phyloP scores from a whole-genome alignment of 2,113 vertebrate species.

The Columba janthina region DNA sequence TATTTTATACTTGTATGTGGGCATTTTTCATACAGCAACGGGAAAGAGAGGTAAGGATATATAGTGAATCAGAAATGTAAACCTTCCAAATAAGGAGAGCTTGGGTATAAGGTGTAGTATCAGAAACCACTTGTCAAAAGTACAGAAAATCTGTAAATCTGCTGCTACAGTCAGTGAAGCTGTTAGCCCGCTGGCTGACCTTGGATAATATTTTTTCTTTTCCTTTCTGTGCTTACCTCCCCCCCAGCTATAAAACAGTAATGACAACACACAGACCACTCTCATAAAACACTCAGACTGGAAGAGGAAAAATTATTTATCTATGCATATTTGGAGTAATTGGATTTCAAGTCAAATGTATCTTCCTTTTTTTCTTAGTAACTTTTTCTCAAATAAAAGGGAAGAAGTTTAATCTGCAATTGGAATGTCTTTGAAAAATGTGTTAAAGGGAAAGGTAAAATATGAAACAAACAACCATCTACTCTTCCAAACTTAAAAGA shows the following conservation, averaged over 20 bases:
- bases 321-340: not conserved
- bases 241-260: not conserved
- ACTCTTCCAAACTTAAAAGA: not conserved
- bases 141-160: not conserved
- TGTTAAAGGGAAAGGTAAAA: conserved; percentile 1
- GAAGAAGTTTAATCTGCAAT: not conserved
- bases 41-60: not conserved
- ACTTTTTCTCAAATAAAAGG: not conserved
- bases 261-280: not conserved
- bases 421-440: not conserved
- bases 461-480: not conserved
- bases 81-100: not conserved
- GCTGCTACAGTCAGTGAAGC: not conserved
- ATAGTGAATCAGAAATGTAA: not conserved
- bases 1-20: not conserved
- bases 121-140: not conserved
- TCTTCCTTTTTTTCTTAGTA: not conserved
- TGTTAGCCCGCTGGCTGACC: not conserved
- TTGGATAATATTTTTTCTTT: not conserved
- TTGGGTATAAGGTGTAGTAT: not conserved
- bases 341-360: not conserved
- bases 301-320: not conserved
- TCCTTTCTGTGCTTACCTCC: not conserved
- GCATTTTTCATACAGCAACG: not conserved
- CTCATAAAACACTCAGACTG: not conserved